phyloP scores from a whole-genome alignment of 2,888 invertebrate species.

The Saturnia japonica region DNA sequence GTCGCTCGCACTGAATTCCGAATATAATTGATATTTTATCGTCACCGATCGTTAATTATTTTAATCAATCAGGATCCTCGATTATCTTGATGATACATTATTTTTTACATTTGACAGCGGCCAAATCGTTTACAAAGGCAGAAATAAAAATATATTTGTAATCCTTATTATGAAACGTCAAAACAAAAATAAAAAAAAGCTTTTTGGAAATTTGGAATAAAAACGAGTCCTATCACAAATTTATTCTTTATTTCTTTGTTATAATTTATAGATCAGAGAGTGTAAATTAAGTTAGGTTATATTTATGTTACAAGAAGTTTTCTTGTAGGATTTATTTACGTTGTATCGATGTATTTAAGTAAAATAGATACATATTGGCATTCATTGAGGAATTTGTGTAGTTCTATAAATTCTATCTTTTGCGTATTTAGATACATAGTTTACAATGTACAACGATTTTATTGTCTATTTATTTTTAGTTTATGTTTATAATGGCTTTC shows the following conservation, averaged over 20 bases:
- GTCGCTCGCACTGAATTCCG: slow-evolving; percentile 25
- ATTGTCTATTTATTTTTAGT: background rate
- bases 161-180: background rate
- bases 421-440: too few relatives aligned
- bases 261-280: too few relatives aligned
- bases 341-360: background rate
- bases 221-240: too few relatives aligned
- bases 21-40: background rate
- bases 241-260: too few relatives aligned
- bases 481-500: background rate
- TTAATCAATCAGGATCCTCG: background rate
- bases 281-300: too few relatives aligned
- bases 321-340: background rate
- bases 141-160: background rate
- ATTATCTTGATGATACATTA: background rate
- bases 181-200: background rate
- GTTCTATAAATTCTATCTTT: background rate
- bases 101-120: background rate
- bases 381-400: background rate
- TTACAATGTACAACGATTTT: background rate
- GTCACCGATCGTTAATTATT: background rate
- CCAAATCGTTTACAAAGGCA: background rate
- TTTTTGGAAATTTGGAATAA: background rate
- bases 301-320: too few relatives aligned
- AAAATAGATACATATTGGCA: too few relatives aligned